Evolutionary conservation across 2,113 vertebrate species (phyloP).

Genomic region (Cettia cetti): DNA sequence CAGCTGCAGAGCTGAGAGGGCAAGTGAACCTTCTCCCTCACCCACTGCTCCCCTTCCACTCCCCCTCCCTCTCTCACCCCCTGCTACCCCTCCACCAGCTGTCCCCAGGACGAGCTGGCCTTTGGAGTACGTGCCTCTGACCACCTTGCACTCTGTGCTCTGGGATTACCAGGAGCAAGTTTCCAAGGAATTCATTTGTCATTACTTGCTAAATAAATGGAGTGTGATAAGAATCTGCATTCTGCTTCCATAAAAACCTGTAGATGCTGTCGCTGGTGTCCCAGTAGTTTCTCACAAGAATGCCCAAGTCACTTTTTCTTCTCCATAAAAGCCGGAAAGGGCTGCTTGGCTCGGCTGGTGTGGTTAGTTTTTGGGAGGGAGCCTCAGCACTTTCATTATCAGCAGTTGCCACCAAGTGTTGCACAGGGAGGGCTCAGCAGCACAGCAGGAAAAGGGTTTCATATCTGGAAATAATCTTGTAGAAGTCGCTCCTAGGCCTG

Average conservation of each 20-base stretch:
- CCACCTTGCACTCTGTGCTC: background rate
- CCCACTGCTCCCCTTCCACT: background rate
- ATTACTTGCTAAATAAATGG: conserved; percentile 30
- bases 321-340: conserved; percentile 64
- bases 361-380: conserved; percentile 15
- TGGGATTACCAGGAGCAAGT: background rate
- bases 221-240: conserved; percentile 53
- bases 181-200: conserved; percentile 60
- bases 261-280: conserved; percentile 33
- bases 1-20: background rate
- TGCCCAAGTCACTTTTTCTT: conserved; percentile 40
- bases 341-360: conserved; percentile 45
- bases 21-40: background rate
- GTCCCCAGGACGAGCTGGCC: background rate
- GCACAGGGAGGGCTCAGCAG: conserved; percentile 25
- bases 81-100: background rate
- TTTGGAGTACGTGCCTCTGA: conserved; percentile 27
- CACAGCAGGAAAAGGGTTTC: conserved; percentile 53
- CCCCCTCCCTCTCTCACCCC: background rate
- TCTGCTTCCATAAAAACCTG: conserved; percentile 47
- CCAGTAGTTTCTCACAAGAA: conserved; percentile 61
- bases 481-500: conserved; percentile 20
- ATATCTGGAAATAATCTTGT: conserved; percentile 51
- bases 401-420: conserved; percentile 19
- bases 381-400: conserved; percentile 39